A percentile compares a stretch with the other conserved stretches of the same genome.
Conservation (phyloP, 1,140 invertebrate species). For the Drosophila aff. region DNA sequence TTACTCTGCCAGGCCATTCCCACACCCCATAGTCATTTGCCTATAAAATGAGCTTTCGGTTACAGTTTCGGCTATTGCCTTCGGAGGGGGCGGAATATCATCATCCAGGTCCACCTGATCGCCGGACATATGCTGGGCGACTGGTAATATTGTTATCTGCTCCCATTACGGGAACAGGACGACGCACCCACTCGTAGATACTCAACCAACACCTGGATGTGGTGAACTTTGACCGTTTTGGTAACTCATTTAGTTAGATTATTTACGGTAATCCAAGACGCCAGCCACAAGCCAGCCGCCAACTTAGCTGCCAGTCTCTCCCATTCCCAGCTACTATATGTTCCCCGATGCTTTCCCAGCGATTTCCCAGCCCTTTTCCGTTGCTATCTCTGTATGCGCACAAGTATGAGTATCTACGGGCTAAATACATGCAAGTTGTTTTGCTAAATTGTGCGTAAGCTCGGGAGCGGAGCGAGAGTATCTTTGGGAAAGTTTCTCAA, state of each 20-base stretch:
- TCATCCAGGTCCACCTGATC: conserved; percentile 31
- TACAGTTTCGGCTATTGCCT: conserved; percentile 52
- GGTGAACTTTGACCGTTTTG: conserved; percentile 80
- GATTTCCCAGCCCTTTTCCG: not conserved
- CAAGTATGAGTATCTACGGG: conserved; percentile 56
- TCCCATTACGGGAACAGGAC: conserved; percentile 35
- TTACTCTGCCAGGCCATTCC: conserved; percentile 8
- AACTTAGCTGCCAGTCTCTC: conserved; percentile 53
- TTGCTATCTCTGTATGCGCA: not conserved
- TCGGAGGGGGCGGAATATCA: conserved; percentile 41
- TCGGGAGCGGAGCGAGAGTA: conserved; percentile 26
- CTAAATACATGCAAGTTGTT: conserved; percentile 80
- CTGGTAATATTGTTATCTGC: conserved; percentile 59
- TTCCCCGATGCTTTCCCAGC: conserved; percentile 4
- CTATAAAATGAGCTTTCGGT: conserved; percentile 53
- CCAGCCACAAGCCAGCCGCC: conserved; percentile 70
- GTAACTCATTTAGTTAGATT: conserved; percentile 82
- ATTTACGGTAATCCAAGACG: conserved; percentile 82
- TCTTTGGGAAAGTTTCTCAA: conserved; percentile 71
- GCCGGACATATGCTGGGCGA: conserved; percentile 55
- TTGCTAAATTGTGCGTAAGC: conserved; percentile 83
- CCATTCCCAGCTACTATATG: not conserved
- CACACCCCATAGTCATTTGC: conserved; percentile 22
- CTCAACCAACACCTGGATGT: conserved; percentile 58
- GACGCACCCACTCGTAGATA: conserved; percentile 16